Evolutionary conservation across 2,113 vertebrate species (phyloP), one percentile per base, ranked within the genome.

Genomic region (Thalassarche chlororhynchos): DNA sequence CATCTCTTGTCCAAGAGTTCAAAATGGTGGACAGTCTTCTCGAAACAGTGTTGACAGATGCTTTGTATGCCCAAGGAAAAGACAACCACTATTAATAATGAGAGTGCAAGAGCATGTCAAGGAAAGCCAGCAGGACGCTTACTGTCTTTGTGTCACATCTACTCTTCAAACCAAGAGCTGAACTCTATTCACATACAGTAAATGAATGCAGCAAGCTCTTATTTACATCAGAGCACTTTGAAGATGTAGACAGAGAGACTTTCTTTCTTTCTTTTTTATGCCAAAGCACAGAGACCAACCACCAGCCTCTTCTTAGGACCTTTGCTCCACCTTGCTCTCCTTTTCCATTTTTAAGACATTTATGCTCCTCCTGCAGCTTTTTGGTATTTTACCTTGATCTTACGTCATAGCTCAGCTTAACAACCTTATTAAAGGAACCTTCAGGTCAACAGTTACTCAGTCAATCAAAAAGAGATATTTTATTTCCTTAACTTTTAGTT

Each of bases 191-290:
- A 71, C 97, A 96, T 74, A 96, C 51, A 90, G 96, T 84, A 97
- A 97, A 97, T 88, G 97, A 98, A 98, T 88, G 93, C 97, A 97
- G 97, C 86, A 94, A 93, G 96, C 90, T 96, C 95, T 84, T 89
- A 55, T 47, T 90, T 87, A 38, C 83, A 83, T 3, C 16, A 81
- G 38, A 93, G 57, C 71, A 89, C 96, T 96, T 46, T 82, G 85
- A 79, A 64, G 69, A 82, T 6, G 23, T 4, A 96, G 96, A 95
- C 93, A 96, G 89, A 95, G 61, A 87, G 81, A 95, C 92, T 97
- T 70, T 94, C 97, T 94, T 93, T 97, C n/a, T n/a, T 38, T 38
- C 38, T 38, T 94, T 97, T 93, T 96, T 80, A 97, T 57, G 77
- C 93, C 86, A 85, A 87, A 89, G 89, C 91, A 96, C 72, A 95